These are phyloP conservation scores for Ammodytes dubius DNA, from an alignment of 2,113 vertebrate species.

Conservation along the genomic window DNA sequence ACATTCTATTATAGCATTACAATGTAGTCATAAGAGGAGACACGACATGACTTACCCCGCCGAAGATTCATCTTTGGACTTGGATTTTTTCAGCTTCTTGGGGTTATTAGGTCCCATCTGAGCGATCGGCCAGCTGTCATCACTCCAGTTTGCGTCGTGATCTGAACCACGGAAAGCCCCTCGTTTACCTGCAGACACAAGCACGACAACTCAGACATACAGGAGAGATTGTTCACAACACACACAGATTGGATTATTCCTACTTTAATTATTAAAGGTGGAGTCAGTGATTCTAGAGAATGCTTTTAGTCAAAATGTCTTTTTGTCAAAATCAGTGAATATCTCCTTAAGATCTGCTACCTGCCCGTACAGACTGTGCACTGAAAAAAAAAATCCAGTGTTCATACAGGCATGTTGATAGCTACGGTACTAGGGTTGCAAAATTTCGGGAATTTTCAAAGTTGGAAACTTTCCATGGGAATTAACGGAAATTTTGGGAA, in stretches of 20 bases:
- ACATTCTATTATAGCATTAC: background rate
- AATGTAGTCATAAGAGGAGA: background rate
- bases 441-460: too few species aligned
- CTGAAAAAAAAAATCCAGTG: too few species aligned
- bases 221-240: background rate
- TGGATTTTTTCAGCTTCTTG: slow-evolving; percentile 96
- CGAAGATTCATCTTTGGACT: slow-evolving; percentile 93
- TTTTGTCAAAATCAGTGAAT: too few species aligned
- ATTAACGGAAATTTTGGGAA: too few species aligned
- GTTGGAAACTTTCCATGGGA: too few species aligned
- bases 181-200: slow-evolving; percentile 91
- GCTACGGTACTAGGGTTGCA: too few species aligned
- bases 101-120: slow-evolving; percentile 89
- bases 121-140: slow-evolving; percentile 92
- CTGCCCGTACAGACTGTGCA: too few species aligned
- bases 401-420: too few species aligned
- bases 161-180: slow-evolving; percentile 94
- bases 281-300: background rate
- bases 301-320: too few species aligned
- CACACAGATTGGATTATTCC: background rate
- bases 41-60: slow-evolving; percentile 88
- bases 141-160: slow-evolving; percentile 95
- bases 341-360: too few species aligned
- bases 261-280: background rate
- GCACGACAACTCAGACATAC: background rate